Evolutionary conservation across 2,888 invertebrate genomes (phyloP).

Genomic region (Epirrhoe tristata): DNA sequence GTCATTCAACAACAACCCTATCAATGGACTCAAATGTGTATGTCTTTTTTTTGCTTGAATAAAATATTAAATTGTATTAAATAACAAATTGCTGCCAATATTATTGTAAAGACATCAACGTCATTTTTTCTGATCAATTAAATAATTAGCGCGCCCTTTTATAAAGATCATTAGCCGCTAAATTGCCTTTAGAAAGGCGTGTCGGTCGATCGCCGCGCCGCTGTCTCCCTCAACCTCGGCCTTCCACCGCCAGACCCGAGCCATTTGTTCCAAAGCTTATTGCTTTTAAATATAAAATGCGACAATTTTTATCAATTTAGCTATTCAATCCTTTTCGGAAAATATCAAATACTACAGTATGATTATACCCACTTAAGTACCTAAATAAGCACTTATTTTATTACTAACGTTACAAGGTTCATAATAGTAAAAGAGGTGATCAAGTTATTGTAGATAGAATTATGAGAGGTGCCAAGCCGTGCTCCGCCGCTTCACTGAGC

Average conservation of each 20-base stretch:
- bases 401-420: background rate
- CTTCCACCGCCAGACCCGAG: background rate
- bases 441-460: background rate
- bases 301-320: background rate
- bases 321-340: background rate
- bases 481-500: background rate
- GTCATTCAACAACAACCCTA: too few species aligned
- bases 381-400: too few species aligned
- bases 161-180: background rate
- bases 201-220: slow-evolving; percentile 3
- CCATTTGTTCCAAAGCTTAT: background rate
- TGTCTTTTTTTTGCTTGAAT: too few species aligned
- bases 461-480: background rate
- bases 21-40: too few species aligned
- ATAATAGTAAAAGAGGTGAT: background rate
- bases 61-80: too few species aligned
- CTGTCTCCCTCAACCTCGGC: background rate
- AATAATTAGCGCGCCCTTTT: slow-evolving; percentile 9
- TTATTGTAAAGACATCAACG: background rate
- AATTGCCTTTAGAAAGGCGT: slow-evolving; percentile 11
- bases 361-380: too few species aligned
- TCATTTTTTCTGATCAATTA: background rate
- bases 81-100: background rate
- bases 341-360: too few species aligned
- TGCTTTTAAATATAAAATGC: background rate